These are phyloP conservation scores for Branchellion lobata DNA, from an alignment of 2,888 invertebrate genomes.

Conservation along the genomic window DNA sequence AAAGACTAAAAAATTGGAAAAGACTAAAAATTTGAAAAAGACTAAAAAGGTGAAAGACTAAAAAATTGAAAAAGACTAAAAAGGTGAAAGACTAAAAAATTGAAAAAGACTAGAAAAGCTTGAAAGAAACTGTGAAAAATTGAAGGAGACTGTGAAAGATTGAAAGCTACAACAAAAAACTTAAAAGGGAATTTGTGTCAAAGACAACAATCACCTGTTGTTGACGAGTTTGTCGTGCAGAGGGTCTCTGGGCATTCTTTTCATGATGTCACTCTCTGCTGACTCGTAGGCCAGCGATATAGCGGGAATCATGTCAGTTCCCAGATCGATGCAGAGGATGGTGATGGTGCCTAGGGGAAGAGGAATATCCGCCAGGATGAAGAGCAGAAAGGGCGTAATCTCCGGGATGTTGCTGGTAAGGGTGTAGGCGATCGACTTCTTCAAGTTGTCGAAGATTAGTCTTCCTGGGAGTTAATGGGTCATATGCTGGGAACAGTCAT, in stretches of 20 bases:
- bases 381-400: constrained; percentile 92
- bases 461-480: constrained; percentile 50
- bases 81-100: no score
- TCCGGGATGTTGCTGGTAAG: constrained; percentile 94
- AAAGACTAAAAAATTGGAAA: no score
- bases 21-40: no score
- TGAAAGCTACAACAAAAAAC: no score
- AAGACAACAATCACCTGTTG: constrained; percentile 51
- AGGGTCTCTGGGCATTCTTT: constrained; percentile 83
- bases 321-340: constrained; percentile 94
- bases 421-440: constrained; percentile 94
- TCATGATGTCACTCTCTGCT: constrained; percentile 89
- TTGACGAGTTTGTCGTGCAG: constrained; percentile 83
- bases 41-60: no score
- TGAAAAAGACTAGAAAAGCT: no score
- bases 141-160: no score
- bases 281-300: constrained; percentile 86
- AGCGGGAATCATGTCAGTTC: constrained; percentile 93
- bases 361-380: constrained; percentile 89
- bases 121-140: no score
- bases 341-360: constrained; percentile 91
- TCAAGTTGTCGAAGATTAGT: constrained; percentile 92
- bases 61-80: no score
- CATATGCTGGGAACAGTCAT: background rate
- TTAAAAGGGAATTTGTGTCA: no score